Evolutionary conservation across 2,797 vertebrate genomes (phyloP), one percentile per base, ranked within the genome.

Genomic region (Crenuchus spilurus): DNA sequence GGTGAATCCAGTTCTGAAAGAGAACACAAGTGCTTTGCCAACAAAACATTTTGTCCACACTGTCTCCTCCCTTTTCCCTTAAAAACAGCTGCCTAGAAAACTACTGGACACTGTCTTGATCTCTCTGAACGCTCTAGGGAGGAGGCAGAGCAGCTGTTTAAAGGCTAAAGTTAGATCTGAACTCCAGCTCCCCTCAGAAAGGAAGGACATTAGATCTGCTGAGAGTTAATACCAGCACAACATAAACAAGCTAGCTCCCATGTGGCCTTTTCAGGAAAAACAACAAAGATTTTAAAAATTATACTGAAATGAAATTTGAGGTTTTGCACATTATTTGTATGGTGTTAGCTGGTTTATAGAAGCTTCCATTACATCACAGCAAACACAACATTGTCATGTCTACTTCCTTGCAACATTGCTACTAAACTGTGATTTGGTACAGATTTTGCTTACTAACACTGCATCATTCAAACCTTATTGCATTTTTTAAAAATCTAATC

Each of bases 101-200:
- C 16, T 28, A 55, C 52, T 20, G 14, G 1, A 14, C 33, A 24
- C 22, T 41, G 14, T 39, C 57, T 37, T 51, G 54, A 63, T 52
- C 72, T 75, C 37, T 75, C 54, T 72, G 37, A 71, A 60, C 30
- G 61, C 64, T 55, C 54, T 46, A n/a, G 35, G 66, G 62, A 42
- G 57, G 64, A 65, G 30, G 60, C 30, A 71, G 52, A 20, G 49
- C 33, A 52, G 51, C 37, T 41, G 71, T 30, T 1, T 30, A 35
- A 49, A 24, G 6, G 22, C 67, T 73, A 80, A 76, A 76, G 64
- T 76, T 73, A 74, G 70, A 65, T 65, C 10, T 76, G 70, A 80
- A 73, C 78, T 80, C 42, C 57, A 30, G 31, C 24, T 72, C 24
- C 26, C 51, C 70, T 69, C 58, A 9, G 24, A 28, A 37, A 73